phyloP scores from a whole-genome alignment of 2,797 vertebrate genomes.

The Protosalanx chinensis region DNA sequence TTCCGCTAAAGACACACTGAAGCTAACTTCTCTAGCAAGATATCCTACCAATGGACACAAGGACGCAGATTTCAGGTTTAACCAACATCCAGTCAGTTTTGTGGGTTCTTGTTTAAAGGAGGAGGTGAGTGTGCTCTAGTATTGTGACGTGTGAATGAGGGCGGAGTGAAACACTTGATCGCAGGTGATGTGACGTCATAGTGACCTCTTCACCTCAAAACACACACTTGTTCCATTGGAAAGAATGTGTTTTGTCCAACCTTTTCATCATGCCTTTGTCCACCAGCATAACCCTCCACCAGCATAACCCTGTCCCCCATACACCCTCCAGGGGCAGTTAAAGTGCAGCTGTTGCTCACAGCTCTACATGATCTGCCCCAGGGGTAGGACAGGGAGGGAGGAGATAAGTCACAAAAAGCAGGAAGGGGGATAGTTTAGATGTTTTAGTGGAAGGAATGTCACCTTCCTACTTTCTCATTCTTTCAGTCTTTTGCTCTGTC shows the following conservation, averaged over 20 bases:
- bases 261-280: slow-evolving; percentile 46
- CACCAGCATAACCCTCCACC: slow-evolving; percentile 11
- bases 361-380: slow-evolving; percentile 41
- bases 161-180: slow-evolving; percentile 11
- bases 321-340: slow-evolving; percentile 52
- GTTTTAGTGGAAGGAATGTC: slow-evolving; percentile 51
- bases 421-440: slow-evolving; percentile 42
- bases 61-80: background rate
- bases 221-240: slow-evolving; percentile 39
- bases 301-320: slow-evolving; percentile 16
- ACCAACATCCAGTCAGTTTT: background rate
- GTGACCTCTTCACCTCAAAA: slow-evolving; percentile 27
- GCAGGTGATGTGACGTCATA: slow-evolving; percentile 34
- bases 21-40: background rate
- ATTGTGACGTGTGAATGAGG: slow-evolving; percentile 5
- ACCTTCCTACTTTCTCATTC: slow-evolving; percentile 11
- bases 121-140: background rate
- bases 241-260: slow-evolving; percentile 48
- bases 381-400: slow-evolving; percentile 18
- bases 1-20: slow-evolving; percentile 2
- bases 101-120: background rate
- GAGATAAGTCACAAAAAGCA: slow-evolving; percentile 23
- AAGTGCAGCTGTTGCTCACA: slow-evolving; percentile 65
- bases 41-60: background rate
- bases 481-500: background rate